Conservation (phyloP, 2,888 invertebrate species). For the Conops quadrifasciatus region DNA sequence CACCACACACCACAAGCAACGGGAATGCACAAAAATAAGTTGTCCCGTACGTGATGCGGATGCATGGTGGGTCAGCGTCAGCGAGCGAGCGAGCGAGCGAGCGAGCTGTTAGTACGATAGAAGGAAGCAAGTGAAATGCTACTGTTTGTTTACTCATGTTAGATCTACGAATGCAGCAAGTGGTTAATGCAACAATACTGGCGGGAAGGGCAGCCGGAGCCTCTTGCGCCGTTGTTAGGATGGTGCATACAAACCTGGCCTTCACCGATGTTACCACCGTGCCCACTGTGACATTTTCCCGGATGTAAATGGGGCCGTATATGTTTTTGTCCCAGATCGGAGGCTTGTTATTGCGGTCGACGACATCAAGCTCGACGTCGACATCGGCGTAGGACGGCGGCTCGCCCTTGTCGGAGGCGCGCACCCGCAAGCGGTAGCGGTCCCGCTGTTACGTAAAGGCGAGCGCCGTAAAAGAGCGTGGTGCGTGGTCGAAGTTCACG, state of each 20-base stretch:
- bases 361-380: constrained; percentile 97
- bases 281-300: constrained; percentile 99
- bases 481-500: background rate
- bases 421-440: constrained; percentile 95
- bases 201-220: background rate
- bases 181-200: background rate
- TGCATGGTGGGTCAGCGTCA: background rate
- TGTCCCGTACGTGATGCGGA: constrained; percentile 28
- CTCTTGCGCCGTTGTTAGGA: constrained; percentile 45
- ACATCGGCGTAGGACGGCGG: constrained; percentile 94
- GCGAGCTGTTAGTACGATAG: constrained; percentile 11
- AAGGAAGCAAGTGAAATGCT: background rate
- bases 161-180: constrained; percentile 22
- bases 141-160: constrained; percentile 21
- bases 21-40: constrained; percentile 31
- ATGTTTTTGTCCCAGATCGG: constrained; percentile 94
- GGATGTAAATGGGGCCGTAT: constrained; percentile 97
- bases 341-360: constrained; percentile 98
- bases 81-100: background rate
- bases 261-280: constrained; percentile 97
- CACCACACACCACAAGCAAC: constrained; percentile 11
- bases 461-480: background rate
- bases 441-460: constrained; percentile 75
- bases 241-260: constrained; percentile 88
- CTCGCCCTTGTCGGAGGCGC: constrained; percentile 94